A percentile compares a stretch with the other conserved stretches of the same genome.
Conservation (phyloP, 2,888 invertebrate genomes). For the Lasiommata megera region DNA sequence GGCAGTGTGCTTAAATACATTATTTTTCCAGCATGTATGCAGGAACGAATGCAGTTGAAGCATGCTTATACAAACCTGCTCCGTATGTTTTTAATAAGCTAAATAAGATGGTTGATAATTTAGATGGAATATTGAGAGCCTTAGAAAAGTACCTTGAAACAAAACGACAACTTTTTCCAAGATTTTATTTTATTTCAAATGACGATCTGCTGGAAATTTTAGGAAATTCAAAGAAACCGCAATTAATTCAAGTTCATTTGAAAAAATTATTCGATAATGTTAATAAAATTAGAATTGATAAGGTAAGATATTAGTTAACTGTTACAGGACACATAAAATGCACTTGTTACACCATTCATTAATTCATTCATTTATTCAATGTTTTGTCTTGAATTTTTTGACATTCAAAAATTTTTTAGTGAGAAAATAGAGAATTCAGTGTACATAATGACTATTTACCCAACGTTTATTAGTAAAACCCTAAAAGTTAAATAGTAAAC, state of each 20-base stretch:
- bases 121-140: conserved; percentile 91
- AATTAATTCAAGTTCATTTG: conserved; percentile 90
- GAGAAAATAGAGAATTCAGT: too few species aligned
- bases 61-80: conserved; percentile 81
- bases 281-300: conserved; percentile 85
- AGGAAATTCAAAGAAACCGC: conserved; percentile 92
- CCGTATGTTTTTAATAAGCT: conserved; percentile 85
- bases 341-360: too few species aligned
- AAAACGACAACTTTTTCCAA: conserved; percentile 92
- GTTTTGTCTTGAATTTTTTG: too few species aligned
- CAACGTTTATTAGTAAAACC: too few species aligned
- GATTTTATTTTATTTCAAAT: conserved; percentile 84
- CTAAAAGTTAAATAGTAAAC: too few species aligned
- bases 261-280: conserved; percentile 95
- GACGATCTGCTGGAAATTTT: conserved; percentile 90
- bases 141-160: conserved; percentile 93
- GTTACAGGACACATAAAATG: too few species aligned
- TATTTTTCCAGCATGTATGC: conserved; percentile 69
- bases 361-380: too few species aligned
- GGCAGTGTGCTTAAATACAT: too few species aligned
- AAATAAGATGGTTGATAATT: conserved; percentile 86
- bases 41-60: conserved; percentile 82
- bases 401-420: too few species aligned
- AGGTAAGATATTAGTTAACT: conserved; percentile 62
- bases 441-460: too few species aligned